phyloP scores from a whole-genome alignment of 1,140 invertebrate genomes.

The Argopecten irradians region DNA sequence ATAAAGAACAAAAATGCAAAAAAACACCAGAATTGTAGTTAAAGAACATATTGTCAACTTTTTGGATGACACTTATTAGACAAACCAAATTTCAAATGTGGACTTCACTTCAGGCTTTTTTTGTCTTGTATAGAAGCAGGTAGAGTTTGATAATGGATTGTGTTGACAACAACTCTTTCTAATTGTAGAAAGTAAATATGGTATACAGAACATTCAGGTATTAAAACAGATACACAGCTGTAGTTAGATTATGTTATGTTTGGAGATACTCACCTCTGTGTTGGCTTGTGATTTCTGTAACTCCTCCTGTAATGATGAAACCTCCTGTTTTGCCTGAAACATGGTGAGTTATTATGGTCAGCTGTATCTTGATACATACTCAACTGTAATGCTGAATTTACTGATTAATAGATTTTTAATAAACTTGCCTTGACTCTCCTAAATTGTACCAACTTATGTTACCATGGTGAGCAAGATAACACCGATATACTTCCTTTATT shows the following conservation, averaged over 20 bases:
- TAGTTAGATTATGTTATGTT: neutral
- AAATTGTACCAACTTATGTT: too few species aligned
- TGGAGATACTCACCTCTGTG: constrained; percentile 56
- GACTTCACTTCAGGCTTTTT: neutral
- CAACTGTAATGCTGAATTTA: too few species aligned
- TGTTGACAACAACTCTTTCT: neutral
- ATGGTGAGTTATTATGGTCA: too few species aligned
- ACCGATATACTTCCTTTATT: too few species aligned
- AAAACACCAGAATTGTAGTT: neutral
- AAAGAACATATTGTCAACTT: neutral
- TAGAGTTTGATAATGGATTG: neutral
- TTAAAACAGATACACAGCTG: neutral
- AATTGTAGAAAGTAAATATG: neutral
- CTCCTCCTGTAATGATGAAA: constrained; percentile 50
- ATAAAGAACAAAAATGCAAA: neutral
- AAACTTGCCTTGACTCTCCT: too few species aligned
- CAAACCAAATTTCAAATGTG: neutral
- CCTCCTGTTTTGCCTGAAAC: constrained; percentile 59
- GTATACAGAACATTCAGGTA: neutral
- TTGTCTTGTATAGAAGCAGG: too few species aligned
- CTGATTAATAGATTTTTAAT: too few species aligned
- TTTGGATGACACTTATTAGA: neutral
- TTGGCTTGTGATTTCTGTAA: constrained; percentile 55
- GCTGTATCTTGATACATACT: too few species aligned
- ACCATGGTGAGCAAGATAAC: too few species aligned